These are phyloP conservation scores for Luperina nickerlii DNA, from an alignment of 2,888 invertebrate genomes.

Conservation along the genomic window DNA sequence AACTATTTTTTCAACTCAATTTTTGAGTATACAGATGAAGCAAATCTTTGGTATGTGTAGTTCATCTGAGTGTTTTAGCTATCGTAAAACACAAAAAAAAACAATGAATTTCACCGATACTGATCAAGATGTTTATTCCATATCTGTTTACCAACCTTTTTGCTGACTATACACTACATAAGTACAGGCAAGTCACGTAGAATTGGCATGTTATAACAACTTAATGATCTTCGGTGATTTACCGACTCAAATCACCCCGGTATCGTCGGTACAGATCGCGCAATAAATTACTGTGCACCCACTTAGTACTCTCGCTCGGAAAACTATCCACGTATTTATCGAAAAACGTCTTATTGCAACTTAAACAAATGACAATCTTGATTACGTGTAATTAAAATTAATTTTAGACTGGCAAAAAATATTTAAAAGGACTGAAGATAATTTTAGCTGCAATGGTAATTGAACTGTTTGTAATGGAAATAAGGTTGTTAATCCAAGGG, in stretches of 20 bases:
- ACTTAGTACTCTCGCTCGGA: constrained; percentile 7
- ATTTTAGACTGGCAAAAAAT: constrained; percentile 15
- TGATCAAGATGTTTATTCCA: background rate
- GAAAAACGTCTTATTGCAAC: constrained; percentile 3
- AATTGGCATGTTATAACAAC: constrained; percentile 66
- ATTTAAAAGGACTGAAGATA: background rate
- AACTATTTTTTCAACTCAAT: background rate
- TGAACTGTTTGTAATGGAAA: background rate
- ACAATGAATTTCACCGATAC: background rate
- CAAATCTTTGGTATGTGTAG: background rate
- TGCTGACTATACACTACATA: constrained; percentile 13
- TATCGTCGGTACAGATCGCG: constrained; percentile 48
- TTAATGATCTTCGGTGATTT: constrained; percentile 69
- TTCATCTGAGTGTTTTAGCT: no score
- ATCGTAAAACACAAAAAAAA: background rate
- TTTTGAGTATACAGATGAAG: background rate
- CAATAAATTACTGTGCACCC: constrained; percentile 57
- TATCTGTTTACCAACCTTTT: background rate
- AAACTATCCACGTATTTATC: constrained; percentile 4
- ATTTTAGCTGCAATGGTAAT: constrained; percentile 7
- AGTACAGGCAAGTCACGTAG: constrained; percentile 46
- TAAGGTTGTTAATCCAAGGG: constrained; percentile 10
- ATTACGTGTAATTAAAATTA: constrained; percentile 17
- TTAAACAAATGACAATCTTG: constrained; percentile 30
- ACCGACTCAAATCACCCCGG: constrained; percentile 60